Evolutionary conservation across 2,113 vertebrate genomes (phyloP).

Genomic region (Leptosomus discolor): DNA sequence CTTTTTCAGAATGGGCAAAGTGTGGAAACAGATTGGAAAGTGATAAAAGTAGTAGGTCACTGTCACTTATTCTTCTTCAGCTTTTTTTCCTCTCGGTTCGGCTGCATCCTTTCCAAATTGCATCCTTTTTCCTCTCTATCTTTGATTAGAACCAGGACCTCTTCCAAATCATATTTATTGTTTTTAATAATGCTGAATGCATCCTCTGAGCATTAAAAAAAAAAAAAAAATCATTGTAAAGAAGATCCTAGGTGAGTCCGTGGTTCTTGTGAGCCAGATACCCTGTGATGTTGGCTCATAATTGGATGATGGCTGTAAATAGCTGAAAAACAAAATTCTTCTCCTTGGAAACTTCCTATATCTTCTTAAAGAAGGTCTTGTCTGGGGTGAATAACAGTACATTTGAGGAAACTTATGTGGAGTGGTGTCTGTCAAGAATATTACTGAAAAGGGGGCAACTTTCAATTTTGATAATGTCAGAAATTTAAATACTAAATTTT

Average conservation of each 20-base stretch:
- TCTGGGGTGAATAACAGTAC: background rate
- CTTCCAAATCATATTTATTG: background rate
- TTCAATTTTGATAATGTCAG: background rate
- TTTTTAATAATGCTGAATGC: background rate
- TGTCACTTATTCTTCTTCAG: background rate
- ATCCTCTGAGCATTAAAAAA: background rate
- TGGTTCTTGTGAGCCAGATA: background rate
- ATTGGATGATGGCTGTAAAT: background rate
- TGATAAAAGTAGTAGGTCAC: background rate
- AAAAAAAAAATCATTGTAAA: background rate
- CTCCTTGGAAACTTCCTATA: background rate
- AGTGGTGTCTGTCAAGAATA: no score
- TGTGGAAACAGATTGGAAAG: background rate
- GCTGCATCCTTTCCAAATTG: background rate
- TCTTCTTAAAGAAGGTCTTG: background rate
- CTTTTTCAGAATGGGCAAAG: background rate
- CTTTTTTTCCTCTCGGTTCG: background rate
- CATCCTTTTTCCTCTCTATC: background rate
- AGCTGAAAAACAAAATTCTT: background rate
- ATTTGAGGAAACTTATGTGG: background rate
- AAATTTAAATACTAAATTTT: background rate
- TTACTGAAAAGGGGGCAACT: background rate
- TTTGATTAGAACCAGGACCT: slow-evolving; percentile 22
- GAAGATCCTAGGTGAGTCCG: background rate
- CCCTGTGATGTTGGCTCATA: background rate